Conservation (phyloP, 2,888 invertebrate genomes). For the Nycteola revayana region DNA sequence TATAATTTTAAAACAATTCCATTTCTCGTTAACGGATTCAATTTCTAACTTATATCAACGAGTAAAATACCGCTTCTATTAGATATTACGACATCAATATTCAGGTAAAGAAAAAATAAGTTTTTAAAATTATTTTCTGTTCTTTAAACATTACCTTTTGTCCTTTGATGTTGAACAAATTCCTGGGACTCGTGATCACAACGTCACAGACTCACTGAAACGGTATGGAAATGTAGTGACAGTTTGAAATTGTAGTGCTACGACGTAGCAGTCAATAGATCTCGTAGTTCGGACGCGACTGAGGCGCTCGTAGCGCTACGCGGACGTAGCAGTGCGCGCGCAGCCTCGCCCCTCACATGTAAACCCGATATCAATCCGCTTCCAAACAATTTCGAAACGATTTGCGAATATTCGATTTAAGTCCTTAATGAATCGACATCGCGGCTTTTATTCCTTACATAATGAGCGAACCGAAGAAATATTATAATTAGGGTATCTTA, state of each 20-base stretch:
- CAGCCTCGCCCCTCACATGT: conserved; percentile 74
- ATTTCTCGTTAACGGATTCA: conserved; percentile 15
- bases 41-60: not conserved
- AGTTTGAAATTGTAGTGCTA: conserved; percentile 47
- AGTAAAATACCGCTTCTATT: conserved; percentile 13
- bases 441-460: conserved; percentile 1
- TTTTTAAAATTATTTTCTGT: conserved; percentile 3
- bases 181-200: conserved; percentile 34
- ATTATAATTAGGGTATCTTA: too few species aligned
- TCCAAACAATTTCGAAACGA: conserved; percentile 60
- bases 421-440: conserved; percentile 27
- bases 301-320: conserved; percentile 63
- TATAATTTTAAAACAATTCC: not conserved
- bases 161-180: conserved; percentile 26
- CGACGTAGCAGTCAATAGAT: conserved; percentile 65
- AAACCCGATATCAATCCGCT: conserved; percentile 75
- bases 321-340: conserved; percentile 67
- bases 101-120: conserved; percentile 4
- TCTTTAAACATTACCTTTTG: conserved; percentile 35
- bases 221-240: conserved; percentile 35
- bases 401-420: conserved; percentile 55
- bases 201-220: conserved; percentile 53
- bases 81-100: conserved; percentile 31
- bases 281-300: conserved; percentile 69
- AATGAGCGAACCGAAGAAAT: conserved; percentile 1